phyloP scores from a whole-genome alignment of 2,797 vertebrate genomes.

The Echeneis naucrates region DNA sequence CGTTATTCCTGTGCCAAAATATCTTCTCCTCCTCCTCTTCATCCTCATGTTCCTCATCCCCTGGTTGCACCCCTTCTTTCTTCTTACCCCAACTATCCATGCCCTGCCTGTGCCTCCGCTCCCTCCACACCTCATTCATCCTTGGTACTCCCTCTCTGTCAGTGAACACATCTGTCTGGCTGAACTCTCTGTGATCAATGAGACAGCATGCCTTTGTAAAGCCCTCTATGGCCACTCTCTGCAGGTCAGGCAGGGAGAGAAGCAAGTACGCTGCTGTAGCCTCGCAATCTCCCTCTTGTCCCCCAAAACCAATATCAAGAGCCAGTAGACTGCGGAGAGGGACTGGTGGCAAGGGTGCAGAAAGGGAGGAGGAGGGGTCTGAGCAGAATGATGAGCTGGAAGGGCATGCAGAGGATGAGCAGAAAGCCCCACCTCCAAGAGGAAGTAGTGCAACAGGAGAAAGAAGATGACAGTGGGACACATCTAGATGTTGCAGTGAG shows the following conservation, averaged over 20 bases:
- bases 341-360: conserved; percentile 34
- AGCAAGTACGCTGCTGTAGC: conserved; percentile 81
- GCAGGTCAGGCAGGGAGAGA: conserved; percentile 81
- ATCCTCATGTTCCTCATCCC: conserved; percentile 16
- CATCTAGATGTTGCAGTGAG: conserved; percentile 83
- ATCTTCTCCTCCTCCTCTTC: conserved; percentile 26
- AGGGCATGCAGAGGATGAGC: conserved; percentile 6
- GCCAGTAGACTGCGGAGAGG: conserved; percentile 80
- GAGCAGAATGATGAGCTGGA: conserved; percentile 43
- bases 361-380: neutral
- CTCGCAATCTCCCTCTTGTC: conserved; percentile 19
- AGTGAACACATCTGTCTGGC: conserved; percentile 2
- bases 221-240: conserved; percentile 76
- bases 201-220: conserved; percentile 77
- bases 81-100: neutral
- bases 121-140: conserved; percentile 75
- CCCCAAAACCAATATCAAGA: conserved; percentile 74
- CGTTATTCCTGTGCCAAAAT: conserved; percentile 19
- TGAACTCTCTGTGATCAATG: conserved; percentile 67
- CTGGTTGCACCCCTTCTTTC: neutral
- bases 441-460: conserved; percentile 76
- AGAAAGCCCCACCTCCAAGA: conserved; percentile 70
- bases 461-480: conserved; percentile 85
- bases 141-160: conserved; percentile 74
- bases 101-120: conserved; percentile 18